Evolutionary conservation across 2,797 vertebrate genomes (phyloP).

Genomic region (Muscicapa comitata): DNA sequence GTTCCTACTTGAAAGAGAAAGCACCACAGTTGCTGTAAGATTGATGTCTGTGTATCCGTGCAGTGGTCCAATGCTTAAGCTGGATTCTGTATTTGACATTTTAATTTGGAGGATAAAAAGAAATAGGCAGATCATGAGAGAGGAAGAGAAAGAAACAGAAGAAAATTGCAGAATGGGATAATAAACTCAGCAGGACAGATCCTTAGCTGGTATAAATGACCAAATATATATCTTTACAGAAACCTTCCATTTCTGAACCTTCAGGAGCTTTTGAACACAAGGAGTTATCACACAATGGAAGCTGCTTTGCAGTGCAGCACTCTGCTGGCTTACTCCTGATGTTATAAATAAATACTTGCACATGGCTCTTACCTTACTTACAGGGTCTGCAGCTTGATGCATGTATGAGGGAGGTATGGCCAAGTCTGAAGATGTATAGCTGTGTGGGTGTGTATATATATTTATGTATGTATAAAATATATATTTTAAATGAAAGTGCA

Average conservation of each 20-base stretch:
- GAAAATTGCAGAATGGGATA: background rate
- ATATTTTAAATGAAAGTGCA: background rate
- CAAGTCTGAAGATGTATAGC: background rate
- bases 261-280: background rate
- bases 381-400: background rate
- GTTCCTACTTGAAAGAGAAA: background rate
- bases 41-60: background rate
- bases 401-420: background rate
- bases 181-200: background rate
- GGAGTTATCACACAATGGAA: background rate
- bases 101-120: conserved; percentile 10
- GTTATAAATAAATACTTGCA: background rate
- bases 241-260: background rate
- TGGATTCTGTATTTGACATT: background rate
- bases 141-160: background rate
- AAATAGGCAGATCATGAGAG: background rate
- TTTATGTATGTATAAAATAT: background rate
- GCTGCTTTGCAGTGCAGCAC: background rate
- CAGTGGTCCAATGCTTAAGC: background rate
- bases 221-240: background rate
- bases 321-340: background rate
- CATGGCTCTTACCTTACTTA: background rate
- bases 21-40: background rate
- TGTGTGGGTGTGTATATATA: no score
- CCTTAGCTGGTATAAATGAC: background rate